Evolutionary conservation across 64 coral and sea anemone species (phyloP).

Genomic region (Actinia tenebrosa): DNA sequence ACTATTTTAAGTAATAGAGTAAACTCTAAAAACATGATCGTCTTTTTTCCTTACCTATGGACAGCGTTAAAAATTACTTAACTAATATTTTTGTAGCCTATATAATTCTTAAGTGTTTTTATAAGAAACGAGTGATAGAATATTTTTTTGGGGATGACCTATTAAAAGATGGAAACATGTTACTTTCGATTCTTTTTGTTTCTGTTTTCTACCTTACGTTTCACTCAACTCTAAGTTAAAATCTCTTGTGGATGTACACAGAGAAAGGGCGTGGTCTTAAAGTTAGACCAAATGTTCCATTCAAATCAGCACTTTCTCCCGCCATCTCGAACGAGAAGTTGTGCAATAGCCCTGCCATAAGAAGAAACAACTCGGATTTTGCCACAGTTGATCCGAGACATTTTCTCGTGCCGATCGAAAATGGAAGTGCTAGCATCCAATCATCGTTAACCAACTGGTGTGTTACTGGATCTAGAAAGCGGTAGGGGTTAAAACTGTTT

Average conservation of each 20-base stretch:
- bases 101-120: too few relatives aligned
- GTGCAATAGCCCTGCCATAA: not conserved
- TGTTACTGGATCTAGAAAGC: not conserved
- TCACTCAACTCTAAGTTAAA: not conserved
- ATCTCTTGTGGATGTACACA: not conserved
- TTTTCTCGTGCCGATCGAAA: not conserved
- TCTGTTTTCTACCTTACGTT: not conserved
- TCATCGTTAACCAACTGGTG: not conserved
- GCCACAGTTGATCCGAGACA: not conserved
- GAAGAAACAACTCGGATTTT: not conserved
- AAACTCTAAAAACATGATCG: too few relatives aligned
- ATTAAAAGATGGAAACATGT: too few relatives aligned
- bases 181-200: not conserved
- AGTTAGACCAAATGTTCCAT: not conserved
- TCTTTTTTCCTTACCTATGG: too few relatives aligned
- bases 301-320: not conserved
- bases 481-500: not conserved
- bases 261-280: not conserved
- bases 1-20: too few relatives aligned
- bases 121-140: too few relatives aligned
- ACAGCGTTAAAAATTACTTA: too few relatives aligned
- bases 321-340: not conserved
- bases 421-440: not conserved
- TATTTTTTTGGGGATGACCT: too few relatives aligned
- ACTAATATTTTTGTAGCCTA: too few relatives aligned